Evolutionary conservation across 2,113 vertebrate genomes (phyloP).

Genomic region (Python bivittatus): DNA sequence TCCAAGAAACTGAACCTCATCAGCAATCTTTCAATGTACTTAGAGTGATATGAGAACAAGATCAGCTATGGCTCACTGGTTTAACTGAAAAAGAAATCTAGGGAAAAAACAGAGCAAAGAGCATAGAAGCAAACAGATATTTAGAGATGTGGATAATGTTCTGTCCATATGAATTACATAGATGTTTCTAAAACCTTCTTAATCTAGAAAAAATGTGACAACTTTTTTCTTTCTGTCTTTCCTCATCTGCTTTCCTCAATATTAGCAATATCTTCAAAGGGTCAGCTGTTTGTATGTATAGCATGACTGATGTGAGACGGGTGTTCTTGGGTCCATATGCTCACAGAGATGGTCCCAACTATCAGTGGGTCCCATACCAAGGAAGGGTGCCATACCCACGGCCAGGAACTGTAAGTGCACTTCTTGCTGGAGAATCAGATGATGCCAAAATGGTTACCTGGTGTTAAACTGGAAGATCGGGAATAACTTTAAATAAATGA

Average conservation of each 20-base stretch:
- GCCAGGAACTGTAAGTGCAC: constrained; percentile 91
- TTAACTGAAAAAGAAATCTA: background rate
- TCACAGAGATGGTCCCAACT: constrained; percentile 94
- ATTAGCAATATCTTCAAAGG: constrained; percentile 97
- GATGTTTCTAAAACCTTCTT: constrained; percentile 17
- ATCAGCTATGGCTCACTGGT: background rate
- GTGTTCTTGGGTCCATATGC: constrained; percentile 96
- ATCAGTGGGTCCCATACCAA: constrained; percentile 96
- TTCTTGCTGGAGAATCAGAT: background rate
- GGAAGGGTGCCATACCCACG: constrained; percentile 94
- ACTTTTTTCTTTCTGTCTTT: constrained; percentile 1
- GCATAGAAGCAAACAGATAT: background rate
- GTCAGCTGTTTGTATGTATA: constrained; percentile 96
- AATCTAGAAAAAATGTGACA: constrained; percentile 18
- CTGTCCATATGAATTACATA: constrained; percentile 31
- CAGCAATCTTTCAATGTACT: background rate
- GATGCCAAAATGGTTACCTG: background rate
- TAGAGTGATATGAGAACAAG: background rate
- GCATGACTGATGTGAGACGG: constrained; percentile 93
- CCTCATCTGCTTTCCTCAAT: background rate
- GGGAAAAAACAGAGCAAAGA: no score
- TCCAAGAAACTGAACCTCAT: background rate
- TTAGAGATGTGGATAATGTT: constrained; percentile 32
- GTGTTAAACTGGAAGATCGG: background rate
- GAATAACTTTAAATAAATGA: background rate